phyloP scores from a whole-genome alignment of 2,113 vertebrate genomes.

The Rhinoderma darwinii region DNA sequence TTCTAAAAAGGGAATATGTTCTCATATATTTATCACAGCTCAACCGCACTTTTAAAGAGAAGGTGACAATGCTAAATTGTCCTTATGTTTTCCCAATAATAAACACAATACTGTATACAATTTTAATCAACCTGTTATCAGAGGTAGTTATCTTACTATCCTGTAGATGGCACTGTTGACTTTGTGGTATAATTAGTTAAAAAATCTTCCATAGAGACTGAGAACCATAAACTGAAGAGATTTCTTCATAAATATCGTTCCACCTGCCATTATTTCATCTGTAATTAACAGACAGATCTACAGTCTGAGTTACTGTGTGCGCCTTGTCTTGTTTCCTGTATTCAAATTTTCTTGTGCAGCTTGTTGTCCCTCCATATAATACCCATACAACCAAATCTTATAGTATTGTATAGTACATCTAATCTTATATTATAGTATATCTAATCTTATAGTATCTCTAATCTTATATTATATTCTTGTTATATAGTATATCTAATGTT shows the following conservation, averaged over 20 bases:
- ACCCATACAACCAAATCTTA: neutral
- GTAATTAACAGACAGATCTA: conserved; percentile 1
- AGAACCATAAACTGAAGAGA: conserved; percentile 10
- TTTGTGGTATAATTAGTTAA: neutral
- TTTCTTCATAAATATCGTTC: neutral
- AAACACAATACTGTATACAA: neutral
- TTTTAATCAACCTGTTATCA: neutral
- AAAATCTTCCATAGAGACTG: neutral
- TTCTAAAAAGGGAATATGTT: neutral
- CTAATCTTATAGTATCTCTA: no score
- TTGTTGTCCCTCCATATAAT: neutral
- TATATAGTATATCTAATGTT: no score
- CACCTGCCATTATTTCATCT: neutral
- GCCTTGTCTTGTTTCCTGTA: neutral
- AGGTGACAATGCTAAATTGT: neutral
- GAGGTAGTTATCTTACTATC: neutral
- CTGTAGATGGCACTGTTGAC: conserved; percentile 30
- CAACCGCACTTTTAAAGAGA: neutral
- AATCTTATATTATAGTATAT: no score
- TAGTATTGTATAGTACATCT: no score
- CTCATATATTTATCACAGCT: neutral
- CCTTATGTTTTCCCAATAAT: neutral
- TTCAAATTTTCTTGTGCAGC: neutral
- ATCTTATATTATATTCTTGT: no score
- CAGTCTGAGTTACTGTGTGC: neutral